Percentiles rank a stretch among this genome's conserved stretches.
These are phyloP conservation scores for Drosophila prolongata DNA, from an alignment of 2,888 invertebrate genomes.

Conservation along the genomic window DNA sequence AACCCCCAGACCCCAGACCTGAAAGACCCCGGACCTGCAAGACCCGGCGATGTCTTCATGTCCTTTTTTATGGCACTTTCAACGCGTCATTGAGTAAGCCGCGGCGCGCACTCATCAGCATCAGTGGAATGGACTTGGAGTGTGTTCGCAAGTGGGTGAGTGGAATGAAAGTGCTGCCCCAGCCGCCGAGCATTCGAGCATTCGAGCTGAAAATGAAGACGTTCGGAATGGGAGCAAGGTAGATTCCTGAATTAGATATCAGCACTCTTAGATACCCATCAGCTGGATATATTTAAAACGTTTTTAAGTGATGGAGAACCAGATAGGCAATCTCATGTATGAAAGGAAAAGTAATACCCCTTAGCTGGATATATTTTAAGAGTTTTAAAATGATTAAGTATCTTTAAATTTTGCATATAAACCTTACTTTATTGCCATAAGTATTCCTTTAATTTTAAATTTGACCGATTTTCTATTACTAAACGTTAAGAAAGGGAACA, in stretches of 20 bases:
- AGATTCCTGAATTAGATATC: slow-evolving; percentile 1
- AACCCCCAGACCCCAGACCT: slow-evolving; percentile 52
- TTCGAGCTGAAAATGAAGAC: slow-evolving; percentile 75
- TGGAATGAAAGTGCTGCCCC: slow-evolving; percentile 52
- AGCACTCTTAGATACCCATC: slow-evolving; percentile 7
- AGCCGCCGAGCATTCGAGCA: slow-evolving; percentile 51
- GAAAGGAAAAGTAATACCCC: no score
- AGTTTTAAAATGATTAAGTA: no score
- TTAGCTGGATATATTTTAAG: no score
- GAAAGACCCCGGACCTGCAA: slow-evolving; percentile 21
- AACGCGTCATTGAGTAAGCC: slow-evolving; percentile 80
- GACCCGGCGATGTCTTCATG: slow-evolving; percentile 61
- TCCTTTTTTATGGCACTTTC: slow-evolving; percentile 78
- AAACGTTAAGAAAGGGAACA: no score
- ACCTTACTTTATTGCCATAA: no score
- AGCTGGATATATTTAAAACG: background rate
- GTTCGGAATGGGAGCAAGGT: slow-evolving; percentile 41
- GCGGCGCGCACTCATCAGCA: slow-evolving; percentile 73
- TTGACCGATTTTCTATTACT: no score
- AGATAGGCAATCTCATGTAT: background rate
- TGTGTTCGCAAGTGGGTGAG: slow-evolving; percentile 14
- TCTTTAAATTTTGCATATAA: no score
- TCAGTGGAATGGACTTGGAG: slow-evolving; percentile 34
- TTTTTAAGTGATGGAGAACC: background rate
- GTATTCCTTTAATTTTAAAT: no score